A percentile compares a stretch with the other conserved stretches of the same genome.
Conservation (phyloP, 1,140 invertebrate species). For the Megathymus violae region DNA sequence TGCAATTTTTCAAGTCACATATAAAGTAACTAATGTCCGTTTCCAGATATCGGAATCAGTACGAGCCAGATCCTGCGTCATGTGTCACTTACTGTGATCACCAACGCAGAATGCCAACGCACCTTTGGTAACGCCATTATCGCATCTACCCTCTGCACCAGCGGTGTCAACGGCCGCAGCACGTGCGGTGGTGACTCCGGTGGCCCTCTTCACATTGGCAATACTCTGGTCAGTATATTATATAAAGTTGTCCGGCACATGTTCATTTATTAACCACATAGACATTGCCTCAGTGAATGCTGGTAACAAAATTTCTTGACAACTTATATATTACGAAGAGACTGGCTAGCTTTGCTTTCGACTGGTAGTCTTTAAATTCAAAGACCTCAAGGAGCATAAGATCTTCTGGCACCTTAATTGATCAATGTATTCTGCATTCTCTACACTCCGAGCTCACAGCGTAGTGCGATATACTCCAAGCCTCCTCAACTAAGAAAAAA, state of each 20-base stretch:
- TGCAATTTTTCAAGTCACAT: neutral
- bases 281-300: neutral
- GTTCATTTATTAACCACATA: neutral
- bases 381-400: too few species aligned
- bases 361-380: too few species aligned
- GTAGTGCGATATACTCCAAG: too few species aligned
- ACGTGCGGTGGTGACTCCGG: constrained; percentile 43
- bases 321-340: too few species aligned
- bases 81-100: constrained; percentile 39
- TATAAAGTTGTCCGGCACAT: too few species aligned
- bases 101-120: constrained; percentile 34
- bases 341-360: too few species aligned
- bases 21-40: neutral
- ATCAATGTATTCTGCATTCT: too few species aligned
- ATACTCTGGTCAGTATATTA: constrained; percentile 26
- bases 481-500: too few species aligned
- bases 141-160: constrained; percentile 36
- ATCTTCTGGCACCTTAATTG: too few species aligned
- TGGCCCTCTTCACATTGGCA: constrained; percentile 22
- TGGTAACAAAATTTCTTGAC: neutral
- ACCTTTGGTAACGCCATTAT: constrained; percentile 27
- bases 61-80: constrained; percentile 21
- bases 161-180: constrained; percentile 32
- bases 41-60: constrained; percentile 27
- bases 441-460: too few species aligned